phyloP scores from a whole-genome alignment of 2,113 vertebrate genomes.

The Syngnathus floridae region DNA sequence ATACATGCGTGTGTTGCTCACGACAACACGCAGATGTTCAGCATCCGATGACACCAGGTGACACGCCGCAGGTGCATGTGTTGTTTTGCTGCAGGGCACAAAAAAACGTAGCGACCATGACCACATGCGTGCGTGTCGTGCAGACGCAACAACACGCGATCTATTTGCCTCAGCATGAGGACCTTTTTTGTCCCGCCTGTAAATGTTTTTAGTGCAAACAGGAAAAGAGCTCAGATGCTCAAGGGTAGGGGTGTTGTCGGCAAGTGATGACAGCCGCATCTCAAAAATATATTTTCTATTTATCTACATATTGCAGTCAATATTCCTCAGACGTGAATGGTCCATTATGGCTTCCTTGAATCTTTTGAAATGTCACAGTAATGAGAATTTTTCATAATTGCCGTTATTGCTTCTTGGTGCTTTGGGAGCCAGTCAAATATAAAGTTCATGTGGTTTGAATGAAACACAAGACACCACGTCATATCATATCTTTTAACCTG shows the following conservation, averaged over 20 bases:
- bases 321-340: not conserved
- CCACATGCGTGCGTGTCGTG: not conserved
- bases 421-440: not conserved
- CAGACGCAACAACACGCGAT: slow-evolving; percentile 1
- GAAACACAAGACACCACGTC: too few species aligned
- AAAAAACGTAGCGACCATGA: not conserved
- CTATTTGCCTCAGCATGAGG: not conserved
- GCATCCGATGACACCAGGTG: slow-evolving; percentile 17
- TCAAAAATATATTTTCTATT: not conserved
- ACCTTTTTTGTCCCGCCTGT: not conserved
- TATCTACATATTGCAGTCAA: not conserved
- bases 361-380: not conserved
- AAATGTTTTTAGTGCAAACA: slow-evolving; percentile 26
- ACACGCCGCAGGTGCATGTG: slow-evolving; percentile 23
- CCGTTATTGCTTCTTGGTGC: not conserved
- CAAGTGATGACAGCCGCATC: not conserved
- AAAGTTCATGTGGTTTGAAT: not conserved
- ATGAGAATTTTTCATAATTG: not conserved
- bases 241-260: not conserved
- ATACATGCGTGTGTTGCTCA: slow-evolving; percentile 30
- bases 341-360: not conserved
- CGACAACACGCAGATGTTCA: slow-evolving; percentile 35
- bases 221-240: slow-evolving; percentile 8
- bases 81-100: not conserved
- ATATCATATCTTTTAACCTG: too few species aligned